phyloP scores from a whole-genome alignment of 2,113 vertebrate species.

The Epinephelus moara region DNA sequence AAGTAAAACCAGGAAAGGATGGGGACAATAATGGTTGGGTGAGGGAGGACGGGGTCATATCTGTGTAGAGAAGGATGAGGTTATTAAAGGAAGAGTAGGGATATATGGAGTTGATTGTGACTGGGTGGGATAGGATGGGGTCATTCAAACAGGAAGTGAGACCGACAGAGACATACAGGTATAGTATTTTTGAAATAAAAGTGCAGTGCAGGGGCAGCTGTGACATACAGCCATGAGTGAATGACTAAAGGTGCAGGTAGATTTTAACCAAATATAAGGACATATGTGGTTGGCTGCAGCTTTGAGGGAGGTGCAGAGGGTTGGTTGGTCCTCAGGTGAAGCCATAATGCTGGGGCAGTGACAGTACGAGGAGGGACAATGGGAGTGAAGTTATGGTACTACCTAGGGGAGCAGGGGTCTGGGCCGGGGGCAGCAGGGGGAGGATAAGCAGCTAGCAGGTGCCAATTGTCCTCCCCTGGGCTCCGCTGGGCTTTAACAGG shows the following conservation, averaged over 20 bases:
- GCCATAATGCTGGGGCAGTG: slow-evolving; percentile 55
- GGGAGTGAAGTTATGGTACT: slow-evolving; percentile 84
- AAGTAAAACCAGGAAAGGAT: slow-evolving; percentile 31
- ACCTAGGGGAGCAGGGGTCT: slow-evolving; percentile 92
- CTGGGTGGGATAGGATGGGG: not conserved
- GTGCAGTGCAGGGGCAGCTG: slow-evolving; percentile 35
- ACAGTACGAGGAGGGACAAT: slow-evolving; percentile 61
- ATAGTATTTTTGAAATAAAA: slow-evolving; percentile 27
- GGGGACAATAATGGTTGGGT: slow-evolving; percentile 26
- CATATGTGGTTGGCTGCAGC: slow-evolving; percentile 40
- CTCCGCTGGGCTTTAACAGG: slow-evolving; percentile 95
- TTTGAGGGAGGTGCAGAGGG: slow-evolving; percentile 28
- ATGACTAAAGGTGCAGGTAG: slow-evolving; percentile 40
- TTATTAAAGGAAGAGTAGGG: not conserved
- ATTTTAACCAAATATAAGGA: slow-evolving; percentile 17
- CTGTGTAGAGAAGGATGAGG: not conserved
- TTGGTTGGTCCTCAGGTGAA: slow-evolving; percentile 43
- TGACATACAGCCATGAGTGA: slow-evolving; percentile 34
- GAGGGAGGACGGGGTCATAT: slow-evolving; percentile 21
- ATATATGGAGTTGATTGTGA: no score
- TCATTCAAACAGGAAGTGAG: slow-evolving; percentile 41
- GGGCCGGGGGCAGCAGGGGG: slow-evolving; percentile 88
- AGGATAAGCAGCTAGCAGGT: slow-evolving; percentile 94
- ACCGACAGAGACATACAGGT: slow-evolving; percentile 7
- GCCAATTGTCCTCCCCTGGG: slow-evolving; percentile 98